A percentile compares a stretch with the other conserved stretches of the same genome.
phyloP scores from a whole-genome alignment of 2,888 invertebrate genomes.

The Deilephila elpenor region DNA sequence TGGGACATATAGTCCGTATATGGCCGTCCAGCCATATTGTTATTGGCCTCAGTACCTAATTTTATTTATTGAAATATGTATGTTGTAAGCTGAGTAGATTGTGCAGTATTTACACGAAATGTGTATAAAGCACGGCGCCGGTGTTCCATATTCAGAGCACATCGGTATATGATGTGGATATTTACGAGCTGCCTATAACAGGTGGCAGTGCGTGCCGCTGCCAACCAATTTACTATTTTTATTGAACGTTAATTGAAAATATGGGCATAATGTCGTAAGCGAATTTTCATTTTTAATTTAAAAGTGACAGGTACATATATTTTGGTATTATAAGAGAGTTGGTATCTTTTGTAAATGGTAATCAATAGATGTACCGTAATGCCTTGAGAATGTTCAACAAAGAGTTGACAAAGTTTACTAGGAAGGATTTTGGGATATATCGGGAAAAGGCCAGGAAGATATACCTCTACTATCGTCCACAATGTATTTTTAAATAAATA shows the following conservation, averaged over 20 bases:
- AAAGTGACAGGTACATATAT: neutral
- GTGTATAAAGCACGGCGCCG: neutral
- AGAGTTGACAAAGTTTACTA: too few species aligned
- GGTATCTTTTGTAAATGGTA: neutral
- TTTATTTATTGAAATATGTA: neutral
- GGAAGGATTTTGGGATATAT: neutral
- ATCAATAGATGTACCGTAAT: too few species aligned
- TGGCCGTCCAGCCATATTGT: too few species aligned
- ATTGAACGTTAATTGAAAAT: slow-evolving; percentile 31
- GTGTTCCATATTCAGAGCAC: slow-evolving; percentile 13
- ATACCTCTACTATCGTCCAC: neutral
- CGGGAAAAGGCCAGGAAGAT: neutral
- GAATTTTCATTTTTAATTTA: neutral
- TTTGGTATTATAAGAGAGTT: neutral
- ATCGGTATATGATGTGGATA: slow-evolving; percentile 33
- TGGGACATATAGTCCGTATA: too few species aligned
- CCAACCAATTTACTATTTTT: slow-evolving; percentile 40
- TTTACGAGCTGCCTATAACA: slow-evolving; percentile 44
- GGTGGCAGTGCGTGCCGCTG: slow-evolving; percentile 33
- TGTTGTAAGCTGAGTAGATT: neutral
- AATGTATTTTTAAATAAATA: neutral
- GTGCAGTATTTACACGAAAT: neutral
- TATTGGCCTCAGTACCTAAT: too few species aligned
- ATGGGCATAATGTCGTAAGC: neutral
- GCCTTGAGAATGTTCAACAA: too few species aligned